phyloP scores from a whole-genome alignment of 2,113 vertebrate species.

The Etia nguti region DNA sequence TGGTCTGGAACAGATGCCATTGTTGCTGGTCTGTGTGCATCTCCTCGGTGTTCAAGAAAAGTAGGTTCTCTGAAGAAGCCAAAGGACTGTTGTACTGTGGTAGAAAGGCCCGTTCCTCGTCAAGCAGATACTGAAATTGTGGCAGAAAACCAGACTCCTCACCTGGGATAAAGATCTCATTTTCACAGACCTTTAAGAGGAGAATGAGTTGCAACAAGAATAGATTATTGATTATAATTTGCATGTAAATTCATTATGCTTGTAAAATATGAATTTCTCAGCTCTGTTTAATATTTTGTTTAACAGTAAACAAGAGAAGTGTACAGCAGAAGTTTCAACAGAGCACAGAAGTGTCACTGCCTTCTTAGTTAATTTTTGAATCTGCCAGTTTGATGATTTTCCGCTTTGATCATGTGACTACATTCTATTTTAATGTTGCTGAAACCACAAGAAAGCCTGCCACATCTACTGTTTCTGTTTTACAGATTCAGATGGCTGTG shows the following conservation, averaged over 20 bases:
- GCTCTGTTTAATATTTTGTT: neutral
- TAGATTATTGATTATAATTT: neutral
- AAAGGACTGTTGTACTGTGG: neutral
- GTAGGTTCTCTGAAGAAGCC: neutral
- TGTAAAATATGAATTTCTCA: neutral
- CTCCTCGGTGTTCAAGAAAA: neutral
- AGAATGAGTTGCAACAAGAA: neutral
- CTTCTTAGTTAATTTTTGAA: neutral
- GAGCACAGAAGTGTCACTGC: neutral
- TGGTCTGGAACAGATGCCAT: neutral
- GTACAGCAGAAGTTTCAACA: neutral
- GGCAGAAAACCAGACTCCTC: conserved; percentile 1
- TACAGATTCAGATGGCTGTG: neutral
- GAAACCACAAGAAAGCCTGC: conserved; percentile 7
- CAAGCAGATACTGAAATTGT: neutral
- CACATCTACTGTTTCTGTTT: neutral
- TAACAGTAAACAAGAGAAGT: neutral
- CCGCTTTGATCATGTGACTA: neutral
- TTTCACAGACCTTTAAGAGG: conserved; percentile 29
- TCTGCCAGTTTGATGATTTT: neutral
- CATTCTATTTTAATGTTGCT: neutral
- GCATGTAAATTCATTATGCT: neutral
- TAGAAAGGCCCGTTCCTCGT: neutral
- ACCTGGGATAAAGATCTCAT: conserved; percentile 8
- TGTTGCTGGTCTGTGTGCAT: neutral